Base-by-base conservation (phyloP, 64 coral and sea anemone species). In the Orbicella faveolata region DNA sequence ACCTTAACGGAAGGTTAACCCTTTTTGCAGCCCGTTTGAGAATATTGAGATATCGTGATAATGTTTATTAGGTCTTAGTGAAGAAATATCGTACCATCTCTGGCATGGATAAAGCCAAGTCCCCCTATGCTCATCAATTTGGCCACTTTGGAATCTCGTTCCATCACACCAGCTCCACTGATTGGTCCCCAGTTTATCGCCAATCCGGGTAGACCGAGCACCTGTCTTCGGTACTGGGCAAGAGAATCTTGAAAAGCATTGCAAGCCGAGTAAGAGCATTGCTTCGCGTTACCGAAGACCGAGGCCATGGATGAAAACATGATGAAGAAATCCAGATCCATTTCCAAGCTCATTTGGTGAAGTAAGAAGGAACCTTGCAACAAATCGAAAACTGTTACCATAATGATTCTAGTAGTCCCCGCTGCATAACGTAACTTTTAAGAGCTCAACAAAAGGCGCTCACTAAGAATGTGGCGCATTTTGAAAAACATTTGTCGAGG, bases 111-210 rank as follows among this genome's bases (percentile, higher is more conserved):
- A 14, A 88, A 68, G 37, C 63, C 67, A 13, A 88, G 81, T 19
- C 94, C 94, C 76, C 20, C 53, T 11, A 36, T 76, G 17, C 65
- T 19, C 63, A 95, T 19, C 57, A 91, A 11, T 11, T 77, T 83
- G 6, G 79, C 76, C 3, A 95, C 55, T 48, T 48, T 48, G 0
- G 44, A 48, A 48, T 48, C 51, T n/a, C n/a, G n/a, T n/a, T n/a
- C n/a, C n/a, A n/a, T n/a, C n/a, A 95, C 74, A n/a, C 94, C 94
- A 37, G 94, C 82, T 35, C 94, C 94, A 75, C 41, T 73, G 34
- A 95, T 95, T 21, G 94, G 83, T 35, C 94, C 94, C 94, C 94
- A 95, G 66, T 91, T 88, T 21, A 95, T 90, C 4, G 89, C 52
- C n/a, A 95, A 44, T 9, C 87, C 94, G 41, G 94, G 94, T 36